Conservation (phyloP, 2,888 invertebrate genomes). For the Drosophila algonquin region DNA sequence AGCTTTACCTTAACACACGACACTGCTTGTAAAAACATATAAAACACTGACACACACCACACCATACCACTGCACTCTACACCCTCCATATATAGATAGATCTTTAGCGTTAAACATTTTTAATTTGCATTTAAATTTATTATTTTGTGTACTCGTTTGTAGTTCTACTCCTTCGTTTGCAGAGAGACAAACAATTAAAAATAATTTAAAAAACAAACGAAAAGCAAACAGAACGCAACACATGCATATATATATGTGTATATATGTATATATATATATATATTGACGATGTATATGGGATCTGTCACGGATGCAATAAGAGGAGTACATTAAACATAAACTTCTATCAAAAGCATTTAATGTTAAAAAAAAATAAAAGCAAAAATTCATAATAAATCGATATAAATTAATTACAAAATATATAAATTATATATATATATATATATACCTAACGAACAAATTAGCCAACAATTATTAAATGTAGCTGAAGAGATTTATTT, state of each 20-base stretch:
- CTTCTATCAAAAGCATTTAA: slow-evolving; percentile 49
- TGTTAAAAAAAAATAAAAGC: slow-evolving; percentile 38
- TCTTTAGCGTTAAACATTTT: slow-evolving; percentile 41
- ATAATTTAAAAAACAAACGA: slow-evolving; percentile 10
- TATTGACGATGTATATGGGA: slow-evolving; percentile 14
- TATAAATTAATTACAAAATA: slow-evolving; percentile 34
- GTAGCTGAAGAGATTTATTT: slow-evolving; percentile 35
- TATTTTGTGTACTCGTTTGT: slow-evolving; percentile 18
- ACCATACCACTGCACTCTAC: no score
- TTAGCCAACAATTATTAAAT: slow-evolving; percentile 44
- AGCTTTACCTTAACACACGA: slow-evolving; percentile 39
- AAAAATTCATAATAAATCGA: slow-evolving; percentile 26
- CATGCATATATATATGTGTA: not conserved
- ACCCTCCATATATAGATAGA: slow-evolving; percentile 21
- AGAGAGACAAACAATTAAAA: slow-evolving; percentile 19
- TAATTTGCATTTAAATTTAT: slow-evolving; percentile 38
- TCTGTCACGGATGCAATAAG: slow-evolving; percentile 7
- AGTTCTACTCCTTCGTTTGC: slow-evolving; percentile 21
- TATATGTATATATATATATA: slow-evolving; percentile 3
- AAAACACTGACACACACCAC: slow-evolving; percentile 23
- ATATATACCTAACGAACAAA: slow-evolving; percentile 28
- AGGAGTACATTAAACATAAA: slow-evolving; percentile 34
- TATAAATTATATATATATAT: slow-evolving; percentile 22
- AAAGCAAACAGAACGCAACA: slow-evolving; percentile 4
- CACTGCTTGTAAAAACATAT: slow-evolving; percentile 36